A percentile compares a stretch with the other conserved stretches of the same genome.
phyloP scores from a whole-genome alignment of 2,113 vertebrate genomes.

The Gallinago media region DNA sequence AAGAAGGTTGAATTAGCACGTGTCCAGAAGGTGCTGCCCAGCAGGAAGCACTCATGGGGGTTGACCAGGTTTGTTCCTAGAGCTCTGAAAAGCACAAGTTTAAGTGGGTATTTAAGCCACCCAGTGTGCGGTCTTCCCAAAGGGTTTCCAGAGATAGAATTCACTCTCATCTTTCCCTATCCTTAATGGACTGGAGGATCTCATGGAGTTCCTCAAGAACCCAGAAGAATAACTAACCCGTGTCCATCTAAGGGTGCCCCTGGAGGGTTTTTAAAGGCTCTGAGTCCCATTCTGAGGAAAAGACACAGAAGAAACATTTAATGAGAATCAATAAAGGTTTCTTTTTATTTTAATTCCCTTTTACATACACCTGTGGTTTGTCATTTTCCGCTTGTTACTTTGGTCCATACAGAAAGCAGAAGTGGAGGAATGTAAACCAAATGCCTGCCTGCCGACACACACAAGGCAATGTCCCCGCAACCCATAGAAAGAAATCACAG shows the following conservation, averaged over 20 bases:
- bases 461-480: not conserved
- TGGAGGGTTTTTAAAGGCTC: not conserved
- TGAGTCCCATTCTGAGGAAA: not conserved
- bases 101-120: not conserved
- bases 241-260: accelerated
- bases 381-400: not conserved
- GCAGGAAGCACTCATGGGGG: not conserved
- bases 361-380: constrained; percentile 48
- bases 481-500: not conserved
- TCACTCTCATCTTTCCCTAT: not conserved
- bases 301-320: not conserved
- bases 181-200: not conserved
- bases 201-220: not conserved
- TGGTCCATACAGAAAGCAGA: constrained; percentile 63
- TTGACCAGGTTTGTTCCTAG: not conserved
- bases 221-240: not conserved
- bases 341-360: constrained; percentile 69
- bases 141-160: not conserved
- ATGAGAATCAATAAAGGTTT: constrained; percentile 16
- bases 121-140: not conserved
- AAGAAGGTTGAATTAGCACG: not conserved
- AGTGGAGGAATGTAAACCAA: constrained; percentile 59
- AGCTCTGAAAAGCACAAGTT: not conserved
- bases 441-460: constrained; percentile 21
- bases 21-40: not conserved